Conservation (phyloP, 2,888 invertebrate genomes). For the Diplazon laetatorius region DNA sequence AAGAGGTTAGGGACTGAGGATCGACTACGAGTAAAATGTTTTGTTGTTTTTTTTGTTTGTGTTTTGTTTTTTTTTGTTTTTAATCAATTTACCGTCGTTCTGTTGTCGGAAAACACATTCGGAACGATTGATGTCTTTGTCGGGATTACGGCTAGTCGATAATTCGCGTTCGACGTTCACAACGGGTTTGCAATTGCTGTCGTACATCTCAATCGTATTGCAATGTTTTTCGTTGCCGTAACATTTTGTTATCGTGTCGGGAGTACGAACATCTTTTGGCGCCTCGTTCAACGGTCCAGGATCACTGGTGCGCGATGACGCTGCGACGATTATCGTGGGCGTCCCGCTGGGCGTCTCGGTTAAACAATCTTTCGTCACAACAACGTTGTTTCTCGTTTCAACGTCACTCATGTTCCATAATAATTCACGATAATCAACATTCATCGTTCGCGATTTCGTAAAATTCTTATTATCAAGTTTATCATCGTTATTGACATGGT, state of each 20-base stretch:
- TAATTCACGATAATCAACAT: constrained; percentile 63
- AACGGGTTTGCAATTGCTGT: too few relatives aligned
- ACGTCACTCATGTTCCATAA: constrained; percentile 31
- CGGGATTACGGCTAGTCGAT: constrained; percentile 67
- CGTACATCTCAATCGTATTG: too few relatives aligned
- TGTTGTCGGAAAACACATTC: constrained; percentile 67
- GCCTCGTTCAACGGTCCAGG: constrained; percentile 61
- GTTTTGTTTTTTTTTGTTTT: too few relatives aligned
- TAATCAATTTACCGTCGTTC: constrained; percentile 75
- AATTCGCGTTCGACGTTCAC: constrained; percentile 67
- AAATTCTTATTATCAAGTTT: constrained; percentile 37
- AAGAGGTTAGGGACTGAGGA: too few relatives aligned
- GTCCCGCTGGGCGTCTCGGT: constrained; percentile 72
- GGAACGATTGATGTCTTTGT: constrained; percentile 71
- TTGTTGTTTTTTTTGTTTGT: too few relatives aligned
- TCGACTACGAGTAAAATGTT: too few relatives aligned
- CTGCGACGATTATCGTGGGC: constrained; percentile 77
- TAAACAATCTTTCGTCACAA: constrained; percentile 38
- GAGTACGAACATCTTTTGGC: constrained; percentile 56
- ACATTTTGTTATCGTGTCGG: constrained; percentile 62
- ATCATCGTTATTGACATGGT: constrained; percentile 80
- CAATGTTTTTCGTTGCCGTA: constrained; percentile 56
- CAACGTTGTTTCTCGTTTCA: constrained; percentile 6
- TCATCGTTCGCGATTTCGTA: constrained; percentile 59
- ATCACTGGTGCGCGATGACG: constrained; percentile 71